Evolutionary conservation across 2,888 invertebrate species (phyloP).

Genomic region (Tanytarsus gracilentus): DNA sequence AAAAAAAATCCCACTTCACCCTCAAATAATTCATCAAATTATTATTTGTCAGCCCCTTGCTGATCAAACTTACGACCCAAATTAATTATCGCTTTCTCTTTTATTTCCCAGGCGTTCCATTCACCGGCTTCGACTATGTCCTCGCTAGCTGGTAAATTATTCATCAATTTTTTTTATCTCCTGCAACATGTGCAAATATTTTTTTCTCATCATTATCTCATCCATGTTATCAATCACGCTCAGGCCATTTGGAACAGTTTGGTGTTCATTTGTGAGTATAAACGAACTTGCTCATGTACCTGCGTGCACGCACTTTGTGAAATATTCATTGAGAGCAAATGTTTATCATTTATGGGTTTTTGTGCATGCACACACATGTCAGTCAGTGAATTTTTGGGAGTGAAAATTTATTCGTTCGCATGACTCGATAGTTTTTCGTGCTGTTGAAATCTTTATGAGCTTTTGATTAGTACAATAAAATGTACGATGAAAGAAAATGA

Average conservation of each 20-base stretch:
- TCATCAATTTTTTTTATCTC: background rate
- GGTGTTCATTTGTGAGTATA: constrained; percentile 65
- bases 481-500: background rate
- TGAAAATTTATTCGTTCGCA: background rate
- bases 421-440: background rate
- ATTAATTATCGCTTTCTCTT: no score
- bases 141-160: constrained; percentile 58
- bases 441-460: background rate
- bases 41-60: no score
- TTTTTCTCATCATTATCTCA: background rate
- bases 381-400: no score
- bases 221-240: constrained; percentile 39
- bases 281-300: no score
- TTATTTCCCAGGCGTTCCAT: constrained; percentile 55
- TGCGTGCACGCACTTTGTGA: no score
- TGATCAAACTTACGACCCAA: no score
- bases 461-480: background rate
- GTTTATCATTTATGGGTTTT: no score
- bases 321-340: no score
- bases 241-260: constrained; percentile 85
- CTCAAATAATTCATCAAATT: no score
- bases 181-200: background rate
- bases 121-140: constrained; percentile 83
- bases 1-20: no score
- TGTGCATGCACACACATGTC: no score